Conservation (phyloP, 2,113 vertebrate genomes). For the Tiliqua scincoides region DNA sequence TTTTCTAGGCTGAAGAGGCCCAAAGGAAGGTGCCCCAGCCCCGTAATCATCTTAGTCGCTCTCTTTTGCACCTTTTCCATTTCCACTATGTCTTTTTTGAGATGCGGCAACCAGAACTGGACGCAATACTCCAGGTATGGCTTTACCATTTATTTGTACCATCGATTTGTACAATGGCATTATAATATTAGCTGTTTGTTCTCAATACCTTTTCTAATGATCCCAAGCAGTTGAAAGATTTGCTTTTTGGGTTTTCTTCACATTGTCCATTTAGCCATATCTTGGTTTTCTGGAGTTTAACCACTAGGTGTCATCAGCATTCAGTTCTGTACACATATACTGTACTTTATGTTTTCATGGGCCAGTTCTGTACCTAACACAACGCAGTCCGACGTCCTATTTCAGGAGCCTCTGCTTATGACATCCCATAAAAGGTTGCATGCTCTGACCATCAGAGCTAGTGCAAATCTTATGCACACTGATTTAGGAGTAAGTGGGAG, state of each 20-base stretch:
- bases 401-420: background rate
- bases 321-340: background rate
- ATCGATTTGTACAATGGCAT: no score
- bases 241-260: background rate
- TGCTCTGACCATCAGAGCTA: background rate
- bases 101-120: no score
- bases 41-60: no score
- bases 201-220: no score
- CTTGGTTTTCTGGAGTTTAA: background rate
- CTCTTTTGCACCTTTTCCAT: no score
- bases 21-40: no score
- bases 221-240: background rate
- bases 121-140: no score
- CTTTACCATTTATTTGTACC: no score
- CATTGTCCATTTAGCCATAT: background rate
- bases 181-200: no score
- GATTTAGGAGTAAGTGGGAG: background rate
- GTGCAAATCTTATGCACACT: background rate
- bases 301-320: constrained; percentile 1
- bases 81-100: no score
- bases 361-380: background rate
- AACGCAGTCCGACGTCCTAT: background rate
- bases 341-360: background rate
- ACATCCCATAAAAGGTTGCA: background rate
- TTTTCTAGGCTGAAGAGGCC: no score